phyloP scores from a whole-genome alignment of 1,140 invertebrate genomes.

The Tribolium castaneum region DNA sequence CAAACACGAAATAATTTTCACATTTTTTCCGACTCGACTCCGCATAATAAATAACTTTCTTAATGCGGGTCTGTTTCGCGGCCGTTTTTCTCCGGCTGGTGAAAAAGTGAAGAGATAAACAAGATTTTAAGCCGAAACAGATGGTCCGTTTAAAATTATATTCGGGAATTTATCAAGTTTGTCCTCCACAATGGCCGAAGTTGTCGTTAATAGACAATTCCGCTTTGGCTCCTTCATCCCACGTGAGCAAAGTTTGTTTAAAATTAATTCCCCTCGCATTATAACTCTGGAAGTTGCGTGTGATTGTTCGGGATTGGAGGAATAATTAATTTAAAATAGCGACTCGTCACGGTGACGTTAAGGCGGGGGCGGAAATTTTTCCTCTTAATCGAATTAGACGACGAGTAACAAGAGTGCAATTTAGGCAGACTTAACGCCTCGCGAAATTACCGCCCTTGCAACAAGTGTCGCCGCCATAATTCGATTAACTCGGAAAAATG shows the following conservation, averaged over 20 bases:
- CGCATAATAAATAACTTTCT: too few species aligned
- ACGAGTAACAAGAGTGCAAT: conserved; percentile 23
- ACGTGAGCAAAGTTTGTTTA: conserved; percentile 23
- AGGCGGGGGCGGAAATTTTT: background rate
- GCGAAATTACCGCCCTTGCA: conserved; percentile 13
- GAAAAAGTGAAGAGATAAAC: too few species aligned
- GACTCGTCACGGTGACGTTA: conserved; percentile 20
- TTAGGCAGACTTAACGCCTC: conserved; percentile 22
- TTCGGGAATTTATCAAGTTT: background rate
- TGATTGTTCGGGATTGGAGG: conserved; percentile 29
- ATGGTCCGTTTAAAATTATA: background rate
- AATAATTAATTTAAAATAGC: conserved; percentile 35
- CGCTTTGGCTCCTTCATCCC: background rate
- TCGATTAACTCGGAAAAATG: conserved; percentile 17
- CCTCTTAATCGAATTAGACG: conserved; percentile 22
- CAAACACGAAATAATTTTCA: too few species aligned
- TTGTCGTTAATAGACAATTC: conserved; percentile 26
- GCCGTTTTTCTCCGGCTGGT: too few species aligned
- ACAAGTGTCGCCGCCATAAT: conserved; percentile 21
- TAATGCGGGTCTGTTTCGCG: too few species aligned
- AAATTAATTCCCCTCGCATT: conserved; percentile 25
- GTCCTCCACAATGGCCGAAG: conserved; percentile 6
- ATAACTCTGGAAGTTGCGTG: conserved; percentile 10
- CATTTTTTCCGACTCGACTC: too few species aligned
- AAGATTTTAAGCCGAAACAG: too few species aligned